Evolutionary conservation across 2,113 vertebrate genomes (phyloP).

Genomic region (Tragelaphus imberbis): DNA sequence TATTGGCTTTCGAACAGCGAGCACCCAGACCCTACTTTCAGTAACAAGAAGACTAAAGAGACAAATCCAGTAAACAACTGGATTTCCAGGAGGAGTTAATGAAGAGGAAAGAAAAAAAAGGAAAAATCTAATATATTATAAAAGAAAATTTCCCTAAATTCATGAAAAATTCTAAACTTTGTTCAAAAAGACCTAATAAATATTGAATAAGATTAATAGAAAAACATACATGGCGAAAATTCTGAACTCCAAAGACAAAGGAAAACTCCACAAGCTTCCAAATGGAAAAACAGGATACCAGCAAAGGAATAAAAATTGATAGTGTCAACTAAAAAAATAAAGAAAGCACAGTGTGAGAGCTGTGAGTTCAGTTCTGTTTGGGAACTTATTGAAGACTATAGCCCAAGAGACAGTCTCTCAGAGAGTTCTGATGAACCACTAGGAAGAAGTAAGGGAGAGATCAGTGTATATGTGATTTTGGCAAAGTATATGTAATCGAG

Average conservation of each 20-base stretch:
- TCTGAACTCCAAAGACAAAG: background rate
- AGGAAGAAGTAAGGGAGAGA: background rate
- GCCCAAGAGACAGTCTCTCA: background rate
- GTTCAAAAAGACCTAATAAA: background rate
- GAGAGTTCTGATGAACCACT: background rate
- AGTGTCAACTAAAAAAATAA: background rate
- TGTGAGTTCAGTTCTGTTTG: background rate
- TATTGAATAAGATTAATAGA: background rate
- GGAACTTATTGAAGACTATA: background rate
- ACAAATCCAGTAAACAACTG: background rate
- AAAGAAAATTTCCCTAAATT: background rate
- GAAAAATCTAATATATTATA: background rate
- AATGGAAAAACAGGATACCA: background rate
- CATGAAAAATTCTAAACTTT: slow-evolving; percentile 10
- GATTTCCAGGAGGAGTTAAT: background rate
- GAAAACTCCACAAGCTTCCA: background rate
- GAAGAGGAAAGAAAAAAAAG: background rate
- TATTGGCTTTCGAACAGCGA: background rate
- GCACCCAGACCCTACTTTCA: background rate
- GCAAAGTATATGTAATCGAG: background rate
- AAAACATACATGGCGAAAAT: background rate
- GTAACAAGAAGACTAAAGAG: background rate
- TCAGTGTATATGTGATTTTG: background rate
- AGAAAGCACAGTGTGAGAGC: background rate
- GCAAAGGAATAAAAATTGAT: background rate